Evolutionary conservation across 35 echinoderm and acorn worm species (phyloP).

Genomic region (Heliocidaris tuberculata): DNA sequence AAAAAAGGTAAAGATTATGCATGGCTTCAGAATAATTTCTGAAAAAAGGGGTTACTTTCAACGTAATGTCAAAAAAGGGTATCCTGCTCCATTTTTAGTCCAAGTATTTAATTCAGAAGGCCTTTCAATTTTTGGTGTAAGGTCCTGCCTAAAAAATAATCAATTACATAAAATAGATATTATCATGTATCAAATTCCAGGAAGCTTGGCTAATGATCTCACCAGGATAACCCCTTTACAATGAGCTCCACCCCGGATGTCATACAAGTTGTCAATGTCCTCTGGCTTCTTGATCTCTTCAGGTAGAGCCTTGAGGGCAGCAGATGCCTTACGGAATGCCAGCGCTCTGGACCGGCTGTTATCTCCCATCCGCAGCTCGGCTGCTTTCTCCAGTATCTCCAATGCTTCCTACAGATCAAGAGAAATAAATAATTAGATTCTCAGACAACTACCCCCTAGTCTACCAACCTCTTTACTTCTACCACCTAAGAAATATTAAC

Average conservation of each 20-base stretch:
- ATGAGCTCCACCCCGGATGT: constrained; percentile 83
- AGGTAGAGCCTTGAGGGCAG: constrained; percentile 89
- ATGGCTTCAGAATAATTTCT: too few relatives aligned
- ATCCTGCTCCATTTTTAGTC: too few relatives aligned
- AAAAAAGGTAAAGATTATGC: too few relatives aligned
- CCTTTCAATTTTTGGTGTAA: background rate
- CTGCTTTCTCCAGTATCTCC: constrained; percentile 88
- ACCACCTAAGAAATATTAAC: too few relatives aligned
- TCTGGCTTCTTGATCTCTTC: constrained; percentile 57
- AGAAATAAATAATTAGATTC: constrained; percentile 12
- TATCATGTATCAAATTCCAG: background rate
- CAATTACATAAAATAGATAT: background rate
- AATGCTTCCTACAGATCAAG: constrained; percentile 75
- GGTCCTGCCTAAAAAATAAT: background rate
- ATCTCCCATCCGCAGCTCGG: constrained; percentile 79
- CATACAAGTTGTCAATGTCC: constrained; percentile 77
- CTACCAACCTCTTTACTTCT: too few relatives aligned
- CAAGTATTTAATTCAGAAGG: too few relatives aligned
- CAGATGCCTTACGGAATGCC: constrained; percentile 93
- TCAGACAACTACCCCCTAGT: background rate
- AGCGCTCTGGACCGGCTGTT: constrained; percentile 71
- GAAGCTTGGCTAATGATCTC: background rate
- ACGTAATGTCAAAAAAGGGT: too few relatives aligned
- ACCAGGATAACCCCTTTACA: constrained; percentile 89
- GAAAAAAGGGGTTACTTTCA: too few relatives aligned